These are phyloP conservation scores for Labeo catla DNA, from an alignment of 2,113 vertebrate genomes.

Conservation along the genomic window DNA sequence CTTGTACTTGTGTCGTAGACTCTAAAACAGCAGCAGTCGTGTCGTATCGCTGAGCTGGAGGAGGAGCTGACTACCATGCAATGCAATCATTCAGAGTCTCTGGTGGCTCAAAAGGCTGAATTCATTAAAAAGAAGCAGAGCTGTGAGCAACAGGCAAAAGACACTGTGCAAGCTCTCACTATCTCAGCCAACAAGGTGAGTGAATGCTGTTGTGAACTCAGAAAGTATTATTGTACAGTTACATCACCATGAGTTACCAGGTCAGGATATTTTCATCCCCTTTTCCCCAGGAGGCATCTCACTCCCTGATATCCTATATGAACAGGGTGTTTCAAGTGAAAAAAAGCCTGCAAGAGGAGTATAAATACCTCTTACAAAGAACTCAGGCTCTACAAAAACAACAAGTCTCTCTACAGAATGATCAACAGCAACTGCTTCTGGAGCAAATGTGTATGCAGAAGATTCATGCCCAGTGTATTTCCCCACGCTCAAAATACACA, in stretches of 20 bases:
- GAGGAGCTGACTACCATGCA: slow-evolving; percentile 55
- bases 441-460: slow-evolving; percentile 53
- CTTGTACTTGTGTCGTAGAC: slow-evolving; percentile 44
- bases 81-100: slow-evolving; percentile 36
- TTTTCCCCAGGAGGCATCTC: slow-evolving; percentile 54
- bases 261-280: neutral
- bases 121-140: slow-evolving; percentile 60
- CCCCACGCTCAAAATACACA: neutral
- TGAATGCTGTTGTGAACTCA: neutral
- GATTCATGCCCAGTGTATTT: slow-evolving; percentile 30
- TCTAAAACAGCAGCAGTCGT: slow-evolving; percentile 66
- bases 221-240: neutral
- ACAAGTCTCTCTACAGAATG: slow-evolving; percentile 44
- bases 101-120: slow-evolving; percentile 53
- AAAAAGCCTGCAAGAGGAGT: slow-evolving; percentile 45
- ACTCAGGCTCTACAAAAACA: slow-evolving; percentile 38
- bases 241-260: neutral
- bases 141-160: slow-evolving; percentile 57
- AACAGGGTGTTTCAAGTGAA: slow-evolving; percentile 56
- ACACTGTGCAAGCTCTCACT: slow-evolving; percentile 32
- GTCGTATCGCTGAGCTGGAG: slow-evolving; percentile 64
- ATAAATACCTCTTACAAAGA: slow-evolving; percentile 53
- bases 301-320: slow-evolving; percentile 45
- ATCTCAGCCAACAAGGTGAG: slow-evolving; percentile 57
- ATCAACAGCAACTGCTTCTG: slow-evolving; percentile 55